Conservation (phyloP, 1,140 invertebrate genomes). For the Meteorus sp. region DNA sequence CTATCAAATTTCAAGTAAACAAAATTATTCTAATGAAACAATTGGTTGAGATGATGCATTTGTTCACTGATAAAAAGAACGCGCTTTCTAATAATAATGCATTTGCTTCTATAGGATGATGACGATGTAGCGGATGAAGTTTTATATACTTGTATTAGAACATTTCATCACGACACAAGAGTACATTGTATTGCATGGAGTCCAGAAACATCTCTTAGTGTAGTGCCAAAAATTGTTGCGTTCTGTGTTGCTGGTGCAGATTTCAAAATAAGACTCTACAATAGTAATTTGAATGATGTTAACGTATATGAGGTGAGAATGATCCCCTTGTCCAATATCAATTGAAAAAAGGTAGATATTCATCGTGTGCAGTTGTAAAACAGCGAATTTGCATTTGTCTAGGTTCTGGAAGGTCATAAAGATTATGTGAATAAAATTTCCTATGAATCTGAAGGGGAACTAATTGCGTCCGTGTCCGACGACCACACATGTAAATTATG, state of each 20-base stretch:
- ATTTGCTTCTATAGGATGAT: conserved; percentile 42
- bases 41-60: background rate
- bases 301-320: conserved; percentile 54
- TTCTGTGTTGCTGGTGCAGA: conserved; percentile 64
- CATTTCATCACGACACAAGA: conserved; percentile 59
- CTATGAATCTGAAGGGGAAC: conserved; percentile 70
- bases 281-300: conserved; percentile 60
- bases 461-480: conserved; percentile 74
- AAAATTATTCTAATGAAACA: background rate
- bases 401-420: conserved; percentile 67
- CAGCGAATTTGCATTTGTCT: too few relatives aligned
- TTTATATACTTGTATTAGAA: conserved; percentile 45
- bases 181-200: conserved; percentile 63
- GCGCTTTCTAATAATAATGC: conserved; percentile 13
- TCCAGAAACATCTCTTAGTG: conserved; percentile 65
- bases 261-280: conserved; percentile 62
- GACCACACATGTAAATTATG: conserved; percentile 76
- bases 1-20: conserved; percentile 57
- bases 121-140: conserved; percentile 52
- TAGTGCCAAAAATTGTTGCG: conserved; percentile 63
- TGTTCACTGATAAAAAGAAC: conserved; percentile 4
- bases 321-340: too few relatives aligned
- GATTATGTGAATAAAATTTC: conserved; percentile 72
- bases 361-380: too few relatives aligned
- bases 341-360: too few relatives aligned